phyloP scores from a whole-genome alignment of 2,797 vertebrate species.

The Squalus acanthias region DNA sequence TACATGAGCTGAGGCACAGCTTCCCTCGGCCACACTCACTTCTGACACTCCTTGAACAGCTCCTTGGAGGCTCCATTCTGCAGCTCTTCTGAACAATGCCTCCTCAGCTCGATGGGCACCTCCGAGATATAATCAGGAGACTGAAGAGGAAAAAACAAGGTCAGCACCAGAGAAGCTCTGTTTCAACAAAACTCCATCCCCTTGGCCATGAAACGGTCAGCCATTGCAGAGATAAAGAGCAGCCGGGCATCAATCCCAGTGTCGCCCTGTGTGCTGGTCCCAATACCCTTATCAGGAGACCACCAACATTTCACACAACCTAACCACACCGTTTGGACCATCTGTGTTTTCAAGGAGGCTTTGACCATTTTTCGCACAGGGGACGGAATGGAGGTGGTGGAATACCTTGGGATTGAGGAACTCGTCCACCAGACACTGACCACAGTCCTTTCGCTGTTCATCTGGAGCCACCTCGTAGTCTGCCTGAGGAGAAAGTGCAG shows the following conservation, averaged over 20 bases:
- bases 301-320: neutral
- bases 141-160: slow-evolving; percentile 55
- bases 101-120: slow-evolving; percentile 71
- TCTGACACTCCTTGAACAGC: slow-evolving; percentile 90
- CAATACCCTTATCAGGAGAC: neutral
- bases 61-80: slow-evolving; percentile 86
- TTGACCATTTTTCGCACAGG: neutral
- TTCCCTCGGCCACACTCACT: slow-evolving; percentile 61
- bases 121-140: slow-evolving; percentile 80
- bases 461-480: slow-evolving; percentile 94
- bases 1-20: neutral
- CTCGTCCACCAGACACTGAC: slow-evolving; percentile 71
- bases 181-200: neutral
- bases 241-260: neutral
- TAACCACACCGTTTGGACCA: neutral
- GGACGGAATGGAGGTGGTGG: neutral
- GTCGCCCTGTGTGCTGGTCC: neutral
- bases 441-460: slow-evolving; percentile 83
- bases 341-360: neutral
- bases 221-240: neutral
- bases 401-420: slow-evolving; percentile 79
- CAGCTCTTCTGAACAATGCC: slow-evolving; percentile 70
- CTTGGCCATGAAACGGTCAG: neutral
- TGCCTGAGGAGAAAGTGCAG: slow-evolving; percentile 57
- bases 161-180: neutral